Base-by-base conservation (phyloP, 2,113 vertebrate species). In the Brachyhypopomus gauderio region DNA sequence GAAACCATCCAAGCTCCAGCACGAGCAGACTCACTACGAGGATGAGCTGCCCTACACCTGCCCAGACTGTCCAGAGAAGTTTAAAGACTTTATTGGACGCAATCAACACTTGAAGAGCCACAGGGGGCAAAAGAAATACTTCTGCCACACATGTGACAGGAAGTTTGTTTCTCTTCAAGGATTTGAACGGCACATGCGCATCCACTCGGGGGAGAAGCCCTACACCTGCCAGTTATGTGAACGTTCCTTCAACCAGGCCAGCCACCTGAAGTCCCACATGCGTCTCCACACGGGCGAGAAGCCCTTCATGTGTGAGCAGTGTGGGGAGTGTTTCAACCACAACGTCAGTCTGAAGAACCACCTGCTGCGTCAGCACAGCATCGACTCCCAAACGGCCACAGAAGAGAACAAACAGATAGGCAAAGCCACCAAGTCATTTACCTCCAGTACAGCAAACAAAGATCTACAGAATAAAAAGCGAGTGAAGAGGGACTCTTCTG, bases 271-370 rank as follows among this genome's bases (percentile, higher is more conserved):
- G 30, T 30, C 30, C 30, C 30, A 30, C 30, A 30, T 30, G 30
- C 30, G 30, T 30, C 30, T 30, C 30, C 30, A 30, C 30, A 30
- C 30, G 30, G 30, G 30, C 1, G 45, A 52, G 20, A 60, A 60
- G n/a, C n/a, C 58, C 5, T 22, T n/a, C 58, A 60, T 60, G 19
- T 60, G 58, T 60, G 58, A 60, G 58, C 19, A n/a, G 58, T 60
- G 58, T 60, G 58, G 58, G n/a, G 58, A 60, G 58, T n/a, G 19
- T 60, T 60, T 60, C 58, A 60, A 60, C n/a, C 58, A 60, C 58
- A 60, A 60, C 20, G n/a, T 22, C 19, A 60, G 58, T 7, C 58
- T 60, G 58, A 60, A 22, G 58, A 60, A 22, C 58, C 58, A 60
- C 58, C 58, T 60, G 20, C 58, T 22, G 20, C 58, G n/a, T 3